Evolutionary conservation across 2,113 vertebrate genomes (phyloP), one percentile per base, ranked within the genome.

Genomic region (Aptenodytes forsteri): DNA sequence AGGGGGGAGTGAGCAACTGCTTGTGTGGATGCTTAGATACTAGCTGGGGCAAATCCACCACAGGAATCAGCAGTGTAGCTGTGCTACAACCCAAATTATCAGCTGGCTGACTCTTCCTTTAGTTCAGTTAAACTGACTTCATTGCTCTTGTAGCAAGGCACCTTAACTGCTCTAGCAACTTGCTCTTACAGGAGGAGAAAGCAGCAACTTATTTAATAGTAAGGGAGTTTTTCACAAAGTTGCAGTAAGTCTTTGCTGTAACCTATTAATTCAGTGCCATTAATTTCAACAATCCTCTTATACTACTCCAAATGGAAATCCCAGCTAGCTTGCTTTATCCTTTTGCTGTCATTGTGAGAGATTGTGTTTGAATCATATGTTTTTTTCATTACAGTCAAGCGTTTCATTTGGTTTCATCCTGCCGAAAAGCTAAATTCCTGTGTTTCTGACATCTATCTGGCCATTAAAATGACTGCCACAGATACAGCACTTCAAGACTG

Each of bases 201-300:
- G 16, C n/a, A 90, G 55, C 13, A 55, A 62, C 21, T 11, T 47
- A 72, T 61, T 80, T 61, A 42, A 42, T 42, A 90, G 29, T 7
- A 78, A 80, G 23, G 6, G 29, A 73, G 78, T 27, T 84, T 91
- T 95, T 42, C 42, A 58, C 10, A 47, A 77, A 58, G 52, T 38
- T 92, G 30, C 52, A 67, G 32, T 42, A 66, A 86, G 38, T 54
- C 26, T 89, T 94, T 61, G 36, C 32, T 90, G 34, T 65, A 85
- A 76, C 59, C 62, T 77, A 64, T 86, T 75, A 87, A 89, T 65
- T 90, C 78, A 61, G 54, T 75, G 16, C 36, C 75, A 88, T 70
- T 83, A 75, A 91, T 90, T 95, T 91, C 67, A 90, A 61, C 30
- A 92, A 86, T 88, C 81, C 40, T 78, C 64, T 95, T 88, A 91